phyloP scores from a whole-genome alignment of 2,797 vertebrate genomes.

The Distichodus sexfasciatus region DNA sequence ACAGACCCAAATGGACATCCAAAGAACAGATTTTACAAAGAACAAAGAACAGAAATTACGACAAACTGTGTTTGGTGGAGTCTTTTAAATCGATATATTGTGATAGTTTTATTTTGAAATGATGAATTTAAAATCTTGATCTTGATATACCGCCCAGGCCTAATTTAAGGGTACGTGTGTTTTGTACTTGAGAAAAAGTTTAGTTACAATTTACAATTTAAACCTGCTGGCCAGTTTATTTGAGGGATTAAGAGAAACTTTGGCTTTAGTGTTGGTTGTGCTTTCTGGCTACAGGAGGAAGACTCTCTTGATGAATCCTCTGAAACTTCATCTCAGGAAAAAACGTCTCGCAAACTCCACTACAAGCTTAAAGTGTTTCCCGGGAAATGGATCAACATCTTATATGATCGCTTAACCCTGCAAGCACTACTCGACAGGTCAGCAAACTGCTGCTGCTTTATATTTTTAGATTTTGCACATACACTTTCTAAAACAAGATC shows the following conservation, averaged over 20 bases:
- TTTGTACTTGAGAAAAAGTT: too few relatives aligned
- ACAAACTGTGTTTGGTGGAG: too few relatives aligned
- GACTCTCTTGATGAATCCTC: slow-evolving; percentile 85
- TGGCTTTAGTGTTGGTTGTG: neutral
- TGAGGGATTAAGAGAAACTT: neutral
- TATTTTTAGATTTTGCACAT: neutral
- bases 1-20: too few relatives aligned
- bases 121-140: too few relatives aligned
- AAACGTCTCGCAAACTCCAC: slow-evolving; percentile 84
- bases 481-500: neutral
- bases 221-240: too few relatives aligned
- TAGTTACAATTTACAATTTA: too few relatives aligned
- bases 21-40: too few relatives aligned
- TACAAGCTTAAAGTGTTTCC: slow-evolving; percentile 92
- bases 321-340: slow-evolving; percentile 83
- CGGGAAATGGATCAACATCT: slow-evolving; percentile 91
- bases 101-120: too few relatives aligned
- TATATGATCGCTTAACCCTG: slow-evolving; percentile 90
- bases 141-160: too few relatives aligned
- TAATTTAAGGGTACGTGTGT: too few relatives aligned
- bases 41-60: too few relatives aligned
- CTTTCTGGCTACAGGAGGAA: slow-evolving; percentile 66
- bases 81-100: too few relatives aligned
- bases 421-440: slow-evolving; percentile 89
- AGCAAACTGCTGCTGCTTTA: neutral